A percentile compares a stretch with the other conserved stretches of the same genome.
phyloP scores from a whole-genome alignment of 2,888 invertebrate genomes.

The Lasioglossum villosulum region DNA sequence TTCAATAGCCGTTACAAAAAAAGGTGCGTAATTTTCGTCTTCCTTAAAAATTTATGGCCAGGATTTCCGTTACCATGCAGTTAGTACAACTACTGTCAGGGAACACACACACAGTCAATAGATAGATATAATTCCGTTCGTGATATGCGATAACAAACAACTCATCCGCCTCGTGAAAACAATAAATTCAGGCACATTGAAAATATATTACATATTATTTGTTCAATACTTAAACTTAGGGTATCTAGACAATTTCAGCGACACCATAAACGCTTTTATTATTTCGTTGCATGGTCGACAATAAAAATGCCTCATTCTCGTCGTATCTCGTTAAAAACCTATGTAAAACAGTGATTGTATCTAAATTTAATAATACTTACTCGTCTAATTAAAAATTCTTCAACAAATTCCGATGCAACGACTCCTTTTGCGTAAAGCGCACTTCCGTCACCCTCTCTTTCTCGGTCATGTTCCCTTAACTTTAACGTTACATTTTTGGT shows the following conservation, averaged over 20 bases:
- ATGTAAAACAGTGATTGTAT: slow-evolving; percentile 50
- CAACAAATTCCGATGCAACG: slow-evolving; percentile 38
- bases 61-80: slow-evolving; percentile 23
- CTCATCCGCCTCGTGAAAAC: slow-evolving; percentile 39
- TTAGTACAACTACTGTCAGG: slow-evolving; percentile 15
- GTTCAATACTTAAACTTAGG: slow-evolving; percentile 62
- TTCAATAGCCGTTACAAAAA: slow-evolving; percentile 39
- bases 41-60: slow-evolving; percentile 34
- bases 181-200: slow-evolving; percentile 58
- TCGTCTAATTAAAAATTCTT: slow-evolving; percentile 56
- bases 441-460: slow-evolving; percentile 31
- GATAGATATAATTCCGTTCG: slow-evolving; percentile 32
- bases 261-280: slow-evolving; percentile 41
- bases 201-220: slow-evolving; percentile 65
- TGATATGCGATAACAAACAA: slow-evolving; percentile 48
- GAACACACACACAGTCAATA: slow-evolving; percentile 52
- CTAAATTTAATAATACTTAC: slow-evolving; percentile 66
- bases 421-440: slow-evolving; percentile 28
- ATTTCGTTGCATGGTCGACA: slow-evolving; percentile 58
- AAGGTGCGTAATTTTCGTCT: slow-evolving; percentile 26
- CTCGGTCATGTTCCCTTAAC: slow-evolving; percentile 41
- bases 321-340: slow-evolving; percentile 47
- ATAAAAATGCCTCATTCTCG: slow-evolving; percentile 57
- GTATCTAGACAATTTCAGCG: slow-evolving; percentile 56
- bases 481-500: slow-evolving; percentile 73